phyloP scores from a whole-genome alignment of 1,140 invertebrate genomes.

The Anthonomus grandis region DNA sequence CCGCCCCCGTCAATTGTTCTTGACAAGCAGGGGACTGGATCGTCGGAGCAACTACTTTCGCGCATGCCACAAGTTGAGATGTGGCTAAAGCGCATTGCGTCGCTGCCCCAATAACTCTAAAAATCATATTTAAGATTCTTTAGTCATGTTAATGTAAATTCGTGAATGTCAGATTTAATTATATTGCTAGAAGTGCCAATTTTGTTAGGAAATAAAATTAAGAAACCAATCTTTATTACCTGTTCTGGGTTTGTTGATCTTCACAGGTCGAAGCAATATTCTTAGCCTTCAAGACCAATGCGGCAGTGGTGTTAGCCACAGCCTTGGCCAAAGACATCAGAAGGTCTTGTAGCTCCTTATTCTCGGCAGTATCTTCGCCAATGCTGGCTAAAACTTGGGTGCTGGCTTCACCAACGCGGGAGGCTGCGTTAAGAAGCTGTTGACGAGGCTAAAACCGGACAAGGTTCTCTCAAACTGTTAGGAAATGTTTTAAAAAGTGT shows the following conservation, averaged over 20 bases:
- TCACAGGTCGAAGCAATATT: constrained; percentile 85
- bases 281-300: constrained; percentile 91
- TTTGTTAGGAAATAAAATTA: too few relatives aligned
- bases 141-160: too few relatives aligned
- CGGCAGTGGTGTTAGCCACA: constrained; percentile 95
- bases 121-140: too few relatives aligned
- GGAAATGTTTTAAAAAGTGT: background rate
- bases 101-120: constrained; percentile 82
- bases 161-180: too few relatives aligned
- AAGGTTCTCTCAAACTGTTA: background rate
- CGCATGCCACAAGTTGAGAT: constrained; percentile 95
- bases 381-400: constrained; percentile 92
- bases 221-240: constrained; percentile 32
- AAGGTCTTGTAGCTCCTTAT: constrained; percentile 77
- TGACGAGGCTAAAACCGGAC: constrained; percentile 65
- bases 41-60: constrained; percentile 87
- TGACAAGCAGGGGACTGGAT: constrained; percentile 89
- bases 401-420: constrained; percentile 92
- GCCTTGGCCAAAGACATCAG: constrained; percentile 88
- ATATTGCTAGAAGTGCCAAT: too few relatives aligned
- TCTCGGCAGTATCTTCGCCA: constrained; percentile 82
- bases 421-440: constrained; percentile 89
- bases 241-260: constrained; percentile 73
- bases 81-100: constrained; percentile 96
- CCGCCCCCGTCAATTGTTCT: constrained; percentile 88